Evolutionary conservation across 2,888 invertebrate genomes (phyloP).

Genomic region (Cryptocheilus praepositus): DNA sequence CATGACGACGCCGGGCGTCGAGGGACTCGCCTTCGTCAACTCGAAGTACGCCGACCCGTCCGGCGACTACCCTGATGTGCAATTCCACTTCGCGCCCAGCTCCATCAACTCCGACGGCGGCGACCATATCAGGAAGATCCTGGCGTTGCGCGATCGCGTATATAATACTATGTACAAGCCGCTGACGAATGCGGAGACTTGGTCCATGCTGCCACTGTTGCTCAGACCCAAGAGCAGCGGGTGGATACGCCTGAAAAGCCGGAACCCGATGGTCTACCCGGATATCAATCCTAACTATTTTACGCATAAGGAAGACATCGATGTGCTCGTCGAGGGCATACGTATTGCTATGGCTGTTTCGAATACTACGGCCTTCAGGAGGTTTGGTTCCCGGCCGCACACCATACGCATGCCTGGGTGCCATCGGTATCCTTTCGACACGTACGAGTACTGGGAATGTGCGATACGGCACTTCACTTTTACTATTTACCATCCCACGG

Average conservation of each 20-base stretch:
- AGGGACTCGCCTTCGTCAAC: conserved; percentile 91
- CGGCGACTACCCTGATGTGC: conserved; percentile 88
- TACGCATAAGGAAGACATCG: conserved; percentile 87
- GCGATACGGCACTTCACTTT: conserved; percentile 87
- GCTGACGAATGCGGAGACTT: conserved; percentile 85
- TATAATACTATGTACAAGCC: conserved; percentile 92
- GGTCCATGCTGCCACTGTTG: conserved; percentile 88
- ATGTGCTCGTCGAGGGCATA: conserved; percentile 88
- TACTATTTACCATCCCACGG: conserved; percentile 89
- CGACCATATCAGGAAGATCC: conserved; percentile 85
- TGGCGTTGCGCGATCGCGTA: conserved; percentile 86
- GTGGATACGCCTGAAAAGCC: conserved; percentile 87
- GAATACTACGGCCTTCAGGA: conserved; percentile 86
- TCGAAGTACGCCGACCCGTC: conserved; percentile 88
- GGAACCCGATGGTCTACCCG: conserved; percentile 88
- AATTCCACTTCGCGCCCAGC: conserved; percentile 91
- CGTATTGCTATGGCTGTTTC: conserved; percentile 88
- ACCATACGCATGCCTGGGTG: conserved; percentile 90
- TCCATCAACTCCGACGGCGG: conserved; percentile 90
- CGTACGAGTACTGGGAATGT: conserved; percentile 93
- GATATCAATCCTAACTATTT: conserved; percentile 95
- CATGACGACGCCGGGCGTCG: conserved; percentile 88
- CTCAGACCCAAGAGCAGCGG: conserved; percentile 92
- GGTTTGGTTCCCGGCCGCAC: conserved; percentile 87
- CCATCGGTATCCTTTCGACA: conserved; percentile 82